Conservation (phyloP, 1,140 invertebrate genomes). For the Chymomyza costata region DNA sequence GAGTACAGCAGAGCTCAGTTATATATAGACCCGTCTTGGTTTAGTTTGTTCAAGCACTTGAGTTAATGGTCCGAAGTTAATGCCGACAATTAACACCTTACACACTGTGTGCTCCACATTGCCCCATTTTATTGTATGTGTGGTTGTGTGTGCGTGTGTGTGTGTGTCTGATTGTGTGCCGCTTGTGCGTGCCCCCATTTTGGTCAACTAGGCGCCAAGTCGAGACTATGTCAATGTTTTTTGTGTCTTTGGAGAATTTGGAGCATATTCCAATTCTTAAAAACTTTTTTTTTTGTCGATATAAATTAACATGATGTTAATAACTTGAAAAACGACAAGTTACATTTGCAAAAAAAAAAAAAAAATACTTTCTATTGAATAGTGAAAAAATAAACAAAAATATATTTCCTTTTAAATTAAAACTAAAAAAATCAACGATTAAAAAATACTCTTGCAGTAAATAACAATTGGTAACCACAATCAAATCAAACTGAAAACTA, state of each 20-base stretch:
- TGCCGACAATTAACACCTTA: conserved; percentile 55
- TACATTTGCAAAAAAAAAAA: conserved; percentile 52
- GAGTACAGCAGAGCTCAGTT: too few species aligned
- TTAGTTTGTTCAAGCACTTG: too few species aligned
- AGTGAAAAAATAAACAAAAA: too few species aligned
- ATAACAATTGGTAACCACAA: too few species aligned
- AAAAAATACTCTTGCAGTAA: too few species aligned
- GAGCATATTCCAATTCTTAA: conserved; percentile 40
- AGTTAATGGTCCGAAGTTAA: not conserved
- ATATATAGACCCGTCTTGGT: too few species aligned
- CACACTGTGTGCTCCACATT: conserved; percentile 1
- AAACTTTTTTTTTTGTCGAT: too few species aligned
- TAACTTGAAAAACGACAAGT: conserved; percentile 45
- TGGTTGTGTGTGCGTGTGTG: too few species aligned
- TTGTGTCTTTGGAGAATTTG: conserved; percentile 30
- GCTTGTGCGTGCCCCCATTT: conserved; percentile 38
- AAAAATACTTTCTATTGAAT: not conserved
- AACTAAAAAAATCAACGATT: conserved; percentile 4
- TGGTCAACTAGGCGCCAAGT: not conserved
- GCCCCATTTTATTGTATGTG: not conserved
- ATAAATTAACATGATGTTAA: conserved; percentile 62
- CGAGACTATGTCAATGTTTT: conserved; percentile 61
- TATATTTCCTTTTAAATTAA: conserved; percentile 3
- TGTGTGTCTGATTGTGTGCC: too few species aligned
- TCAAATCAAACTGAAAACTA: too few species aligned